Percentiles rank a stretch among this genome's conserved stretches.
Conservation (phyloP, 1,140 invertebrate species). For the Heliconius himera region DNA sequence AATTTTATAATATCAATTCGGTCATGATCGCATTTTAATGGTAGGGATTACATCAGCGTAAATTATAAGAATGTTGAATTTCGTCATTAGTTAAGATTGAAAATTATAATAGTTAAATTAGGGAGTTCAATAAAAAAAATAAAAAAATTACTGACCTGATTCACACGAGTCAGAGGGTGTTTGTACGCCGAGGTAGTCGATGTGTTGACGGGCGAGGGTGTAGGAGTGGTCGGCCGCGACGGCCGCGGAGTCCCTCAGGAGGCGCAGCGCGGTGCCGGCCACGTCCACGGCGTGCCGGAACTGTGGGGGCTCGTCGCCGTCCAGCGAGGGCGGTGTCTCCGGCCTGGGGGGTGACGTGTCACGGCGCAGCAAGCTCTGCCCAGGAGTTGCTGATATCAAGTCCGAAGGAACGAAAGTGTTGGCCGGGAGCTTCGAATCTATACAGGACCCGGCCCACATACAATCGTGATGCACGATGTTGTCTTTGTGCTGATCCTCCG, state of each 20-base stretch:
- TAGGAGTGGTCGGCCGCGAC: slow-evolving; percentile 87
- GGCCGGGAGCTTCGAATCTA: slow-evolving; percentile 62
- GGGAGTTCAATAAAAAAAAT: slow-evolving; percentile 5
- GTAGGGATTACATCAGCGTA: slow-evolving; percentile 26
- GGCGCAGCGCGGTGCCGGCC: slow-evolving; percentile 63
- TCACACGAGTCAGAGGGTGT: slow-evolving; percentile 94
- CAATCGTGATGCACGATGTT: slow-evolving; percentile 79
- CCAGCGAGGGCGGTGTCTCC: slow-evolving; percentile 67
- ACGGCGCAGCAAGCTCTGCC: slow-evolving; percentile 65
- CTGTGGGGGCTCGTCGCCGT: slow-evolving; percentile 74
- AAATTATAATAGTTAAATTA: not conserved
- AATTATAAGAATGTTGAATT: slow-evolving; percentile 10
- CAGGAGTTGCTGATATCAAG: slow-evolving; percentile 55
- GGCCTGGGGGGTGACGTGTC: slow-evolving; percentile 63
- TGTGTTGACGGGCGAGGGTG: slow-evolving; percentile 82
- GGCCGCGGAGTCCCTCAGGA: slow-evolving; percentile 69
- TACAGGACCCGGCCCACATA: slow-evolving; percentile 78
- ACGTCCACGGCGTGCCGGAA: slow-evolving; percentile 74
- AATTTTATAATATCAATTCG: slow-evolving; percentile 33
- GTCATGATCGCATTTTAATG: slow-evolving; percentile 32
- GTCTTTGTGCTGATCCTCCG: slow-evolving; percentile 64
- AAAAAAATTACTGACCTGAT: slow-evolving; percentile 74
- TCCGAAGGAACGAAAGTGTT: slow-evolving; percentile 69
- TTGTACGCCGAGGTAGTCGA: slow-evolving; percentile 86
- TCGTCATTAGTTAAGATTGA: not conserved